phyloP scores from a whole-genome alignment of 2,797 vertebrate species.

The Coregonus ussuriensis region DNA sequence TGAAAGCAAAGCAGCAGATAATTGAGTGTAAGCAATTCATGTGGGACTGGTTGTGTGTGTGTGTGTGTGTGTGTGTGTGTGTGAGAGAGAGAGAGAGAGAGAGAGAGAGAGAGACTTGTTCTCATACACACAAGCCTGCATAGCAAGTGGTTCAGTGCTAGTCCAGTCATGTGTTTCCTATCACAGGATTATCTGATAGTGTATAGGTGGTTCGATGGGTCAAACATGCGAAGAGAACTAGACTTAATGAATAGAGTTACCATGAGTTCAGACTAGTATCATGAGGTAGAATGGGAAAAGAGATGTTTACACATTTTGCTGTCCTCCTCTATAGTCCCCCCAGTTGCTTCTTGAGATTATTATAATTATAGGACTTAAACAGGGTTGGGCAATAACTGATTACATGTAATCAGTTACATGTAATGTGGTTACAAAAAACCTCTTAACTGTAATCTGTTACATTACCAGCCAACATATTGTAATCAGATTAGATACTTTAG shows the following conservation, averaged over 20 bases:
- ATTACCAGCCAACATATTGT: no score
- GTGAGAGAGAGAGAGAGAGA: no score
- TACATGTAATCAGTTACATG: no score
- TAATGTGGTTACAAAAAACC: no score
- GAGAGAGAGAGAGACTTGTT: constrained; percentile 11
- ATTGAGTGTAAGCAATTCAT: constrained; percentile 69
- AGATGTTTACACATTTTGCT: background rate
- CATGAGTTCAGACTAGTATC: background rate
- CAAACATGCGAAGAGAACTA: background rate
- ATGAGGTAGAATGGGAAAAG: background rate
- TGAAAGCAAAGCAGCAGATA: constrained; percentile 54
- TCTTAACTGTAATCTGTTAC: no score
- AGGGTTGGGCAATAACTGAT: no score
- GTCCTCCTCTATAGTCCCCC: background rate
- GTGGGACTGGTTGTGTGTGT: constrained; percentile 53
- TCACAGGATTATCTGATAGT: background rate
- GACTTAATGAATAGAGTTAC: background rate
- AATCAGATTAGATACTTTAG: no score
- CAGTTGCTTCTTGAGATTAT: background rate
- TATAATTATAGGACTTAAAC: no score
- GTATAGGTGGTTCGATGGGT: background rate
- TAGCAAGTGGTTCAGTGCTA: constrained; percentile 6
- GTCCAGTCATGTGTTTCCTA: background rate
- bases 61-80: no score
- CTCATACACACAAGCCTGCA: constrained; percentile 18